Evolutionary conservation across 2,113 vertebrate genomes (phyloP).

Genomic region (Channa argus): DNA sequence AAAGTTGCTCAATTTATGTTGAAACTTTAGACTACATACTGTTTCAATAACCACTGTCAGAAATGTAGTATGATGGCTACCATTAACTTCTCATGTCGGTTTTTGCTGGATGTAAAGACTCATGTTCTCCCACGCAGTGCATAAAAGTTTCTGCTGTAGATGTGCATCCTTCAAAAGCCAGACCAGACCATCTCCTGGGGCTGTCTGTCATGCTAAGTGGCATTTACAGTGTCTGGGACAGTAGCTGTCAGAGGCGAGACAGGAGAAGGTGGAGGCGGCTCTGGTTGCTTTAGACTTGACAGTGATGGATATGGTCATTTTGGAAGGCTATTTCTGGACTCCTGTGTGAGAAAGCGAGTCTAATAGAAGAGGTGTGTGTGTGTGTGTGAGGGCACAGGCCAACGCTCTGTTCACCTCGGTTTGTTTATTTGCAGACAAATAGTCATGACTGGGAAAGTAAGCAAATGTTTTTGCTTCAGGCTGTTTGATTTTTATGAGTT

Average conservation of each 20-base stretch:
- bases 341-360: constrained; percentile 5
- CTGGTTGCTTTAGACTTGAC: constrained; percentile 48
- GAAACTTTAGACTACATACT: constrained; percentile 1
- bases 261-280: constrained; percentile 30
- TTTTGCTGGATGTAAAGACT: constrained; percentile 9
- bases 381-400: not conserved
- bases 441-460: constrained; percentile 24
- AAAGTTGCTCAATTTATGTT: constrained; percentile 7
- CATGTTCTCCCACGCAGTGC: constrained; percentile 6
- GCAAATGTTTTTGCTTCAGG: constrained; percentile 48
- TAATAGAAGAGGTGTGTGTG: not conserved
- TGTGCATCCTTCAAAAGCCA: constrained; percentile 14
- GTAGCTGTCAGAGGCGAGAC: constrained; percentile 48
- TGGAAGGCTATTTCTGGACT: constrained; percentile 66
- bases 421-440: constrained; percentile 46
- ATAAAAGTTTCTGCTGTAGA: constrained; percentile 3
- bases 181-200: constrained; percentile 4
- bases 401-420: constrained; percentile 36
- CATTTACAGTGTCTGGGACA: constrained; percentile 69
- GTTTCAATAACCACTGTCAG: not conserved
- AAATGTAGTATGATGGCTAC: not conserved
- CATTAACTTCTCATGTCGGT: constrained; percentile 13
- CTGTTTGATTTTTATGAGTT: constrained; percentile 37
- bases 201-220: constrained; percentile 60
- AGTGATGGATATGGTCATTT: constrained; percentile 73